Conservation (phyloP, 2,888 invertebrate genomes). For the Endomychus coccineus region DNA sequence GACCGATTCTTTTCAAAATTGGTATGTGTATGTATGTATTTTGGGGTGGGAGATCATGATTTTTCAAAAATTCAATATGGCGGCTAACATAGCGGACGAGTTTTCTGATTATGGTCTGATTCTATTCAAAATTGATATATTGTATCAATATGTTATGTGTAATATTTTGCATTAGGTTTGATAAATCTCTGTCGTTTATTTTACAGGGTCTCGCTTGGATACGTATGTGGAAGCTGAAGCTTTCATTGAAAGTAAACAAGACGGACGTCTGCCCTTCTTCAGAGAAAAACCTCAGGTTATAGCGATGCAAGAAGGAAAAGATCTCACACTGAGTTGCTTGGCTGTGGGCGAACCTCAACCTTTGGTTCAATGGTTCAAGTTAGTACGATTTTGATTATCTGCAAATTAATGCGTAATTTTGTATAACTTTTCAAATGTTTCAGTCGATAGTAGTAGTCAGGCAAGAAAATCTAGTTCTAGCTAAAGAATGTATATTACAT, state of each 20-base stretch:
- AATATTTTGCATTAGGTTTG: too few relatives aligned
- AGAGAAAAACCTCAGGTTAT: constrained; percentile 83
- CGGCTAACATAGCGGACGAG: too few relatives aligned
- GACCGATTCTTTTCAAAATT: too few relatives aligned
- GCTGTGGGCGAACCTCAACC: constrained; percentile 87
- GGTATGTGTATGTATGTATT: too few relatives aligned
- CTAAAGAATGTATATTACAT: too few relatives aligned
- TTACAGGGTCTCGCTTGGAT: constrained; percentile 59
- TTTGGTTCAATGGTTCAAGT: constrained; percentile 82
- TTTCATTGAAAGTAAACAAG: constrained; percentile 68
- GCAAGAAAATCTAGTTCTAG: not conserved
- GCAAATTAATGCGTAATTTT: too few relatives aligned
- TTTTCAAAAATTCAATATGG: too few relatives aligned
- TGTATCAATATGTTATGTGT: too few relatives aligned
- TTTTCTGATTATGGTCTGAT: too few relatives aligned
- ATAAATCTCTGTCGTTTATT: constrained; percentile 7
- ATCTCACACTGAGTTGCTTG: constrained; percentile 69
- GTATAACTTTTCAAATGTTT: too few relatives aligned
- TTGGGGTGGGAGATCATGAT: too few relatives aligned
- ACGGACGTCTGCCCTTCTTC: constrained; percentile 80
- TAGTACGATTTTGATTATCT: constrained; percentile 25
- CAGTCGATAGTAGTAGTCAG: not conserved
- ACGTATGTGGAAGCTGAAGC: constrained; percentile 84
- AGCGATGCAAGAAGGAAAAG: constrained; percentile 73
- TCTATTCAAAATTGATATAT: too few relatives aligned